Conservation (phyloP, 2,797 vertebrate species). For the Rhynchonycteris naso region DNA sequence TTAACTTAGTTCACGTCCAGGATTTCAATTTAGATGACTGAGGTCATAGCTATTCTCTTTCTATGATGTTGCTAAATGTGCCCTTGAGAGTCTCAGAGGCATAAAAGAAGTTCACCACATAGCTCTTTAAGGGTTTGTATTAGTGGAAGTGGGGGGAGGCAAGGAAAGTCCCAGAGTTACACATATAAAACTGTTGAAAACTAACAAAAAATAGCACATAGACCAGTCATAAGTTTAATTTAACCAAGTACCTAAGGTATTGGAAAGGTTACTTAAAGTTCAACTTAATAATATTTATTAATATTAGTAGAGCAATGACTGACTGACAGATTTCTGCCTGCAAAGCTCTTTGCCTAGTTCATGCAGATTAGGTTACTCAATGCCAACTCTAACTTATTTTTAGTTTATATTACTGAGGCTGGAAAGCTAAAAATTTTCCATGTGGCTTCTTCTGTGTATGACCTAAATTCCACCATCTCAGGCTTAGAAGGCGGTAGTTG, state of each 20-base stretch:
- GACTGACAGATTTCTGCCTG: not conserved
- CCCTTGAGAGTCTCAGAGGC: fast-evolving
- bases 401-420: not conserved
- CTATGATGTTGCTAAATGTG: not conserved
- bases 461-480: not conserved
- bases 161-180: not conserved
- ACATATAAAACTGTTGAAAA: not conserved
- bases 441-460: not conserved
- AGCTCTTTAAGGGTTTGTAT: not conserved
- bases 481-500: not conserved
- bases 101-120: not conserved
- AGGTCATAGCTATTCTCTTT: not conserved
- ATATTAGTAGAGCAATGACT: not conserved
- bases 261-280: not conserved
- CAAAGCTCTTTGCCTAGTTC: not conserved
- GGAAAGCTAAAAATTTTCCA: not conserved
- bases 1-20: too few relatives aligned
- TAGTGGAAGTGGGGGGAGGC: not conserved
- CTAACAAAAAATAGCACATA: not conserved
- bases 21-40: not conserved
- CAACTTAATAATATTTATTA: not conserved
- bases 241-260: not conserved
- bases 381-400: not conserved
- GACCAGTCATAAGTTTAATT: not conserved
- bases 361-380: not conserved